phyloP scores from a whole-genome alignment of 2,113 vertebrate species.

The Pelmatolapia mariae region DNA sequence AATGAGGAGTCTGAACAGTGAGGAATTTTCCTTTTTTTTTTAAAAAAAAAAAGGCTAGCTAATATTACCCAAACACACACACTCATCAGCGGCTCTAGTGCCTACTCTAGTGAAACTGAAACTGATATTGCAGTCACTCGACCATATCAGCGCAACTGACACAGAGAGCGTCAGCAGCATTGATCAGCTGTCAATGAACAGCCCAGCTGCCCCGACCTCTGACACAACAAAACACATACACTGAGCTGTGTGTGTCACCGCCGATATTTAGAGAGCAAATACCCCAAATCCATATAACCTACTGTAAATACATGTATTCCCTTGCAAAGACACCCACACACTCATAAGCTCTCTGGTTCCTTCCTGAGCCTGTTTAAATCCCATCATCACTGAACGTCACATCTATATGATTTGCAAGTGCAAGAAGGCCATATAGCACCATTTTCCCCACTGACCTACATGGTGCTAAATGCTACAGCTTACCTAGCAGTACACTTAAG shows the following conservation, averaged over 20 bases:
- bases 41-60: neutral
- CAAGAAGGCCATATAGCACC: neutral
- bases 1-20: neutral
- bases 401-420: constrained; percentile 22
- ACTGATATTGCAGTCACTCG: constrained; percentile 56
- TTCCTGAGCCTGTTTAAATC: constrained; percentile 28
- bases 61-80: constrained; percentile 3
- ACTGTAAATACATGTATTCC: constrained; percentile 11
- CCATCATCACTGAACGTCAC: constrained; percentile 17
- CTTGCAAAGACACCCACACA: constrained; percentile 1
- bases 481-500: neutral
- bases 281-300: constrained; percentile 4
- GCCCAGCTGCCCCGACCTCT: neutral
- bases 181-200: constrained; percentile 59
- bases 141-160: constrained; percentile 51
- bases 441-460: neutral
- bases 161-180: constrained; percentile 42
- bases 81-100: neutral
- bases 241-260: neutral
- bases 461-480: neutral
- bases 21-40: neutral
- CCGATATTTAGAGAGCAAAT: constrained; percentile 21
- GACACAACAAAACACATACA: neutral
- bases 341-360: constrained; percentile 5
- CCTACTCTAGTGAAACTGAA: constrained; percentile 37